These are phyloP conservation scores for Astur gentilis DNA, from an alignment of 2,113 vertebrate genomes.

Conservation along the genomic window DNA sequence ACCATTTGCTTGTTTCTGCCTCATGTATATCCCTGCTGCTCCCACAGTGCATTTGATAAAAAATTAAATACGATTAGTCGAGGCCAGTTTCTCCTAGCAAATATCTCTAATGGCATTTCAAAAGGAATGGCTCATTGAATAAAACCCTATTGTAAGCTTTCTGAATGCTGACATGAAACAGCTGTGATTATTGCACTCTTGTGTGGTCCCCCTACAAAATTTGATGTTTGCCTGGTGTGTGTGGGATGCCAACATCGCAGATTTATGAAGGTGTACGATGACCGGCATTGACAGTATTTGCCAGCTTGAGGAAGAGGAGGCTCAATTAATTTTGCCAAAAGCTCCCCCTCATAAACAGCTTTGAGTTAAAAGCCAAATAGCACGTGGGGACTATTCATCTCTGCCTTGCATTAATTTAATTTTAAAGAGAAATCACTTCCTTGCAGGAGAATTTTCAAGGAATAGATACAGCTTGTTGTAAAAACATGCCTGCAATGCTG, in stretches of 20 bases:
- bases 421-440: constrained; percentile 32
- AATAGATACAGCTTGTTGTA: neutral
- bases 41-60: neutral
- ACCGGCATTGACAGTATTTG: neutral
- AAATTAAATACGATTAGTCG: constrained; percentile 14
- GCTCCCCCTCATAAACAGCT: constrained; percentile 32
- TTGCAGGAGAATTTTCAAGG: constrained; percentile 16
- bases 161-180: constrained; percentile 22
- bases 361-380: constrained; percentile 20
- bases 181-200: constrained; percentile 26
- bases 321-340: constrained; percentile 39
- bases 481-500: neutral
- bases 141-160: constrained; percentile 19
- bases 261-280: neutral
- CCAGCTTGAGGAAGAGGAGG: neutral
- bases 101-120: neutral
- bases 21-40: constrained; percentile 1
- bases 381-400: constrained; percentile 8
- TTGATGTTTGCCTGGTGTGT: constrained; percentile 5
- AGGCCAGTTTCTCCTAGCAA: constrained; percentile 17
- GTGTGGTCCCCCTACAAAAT: constrained; percentile 39
- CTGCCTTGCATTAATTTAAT: constrained; percentile 34
- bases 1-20: neutral
- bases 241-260: neutral
- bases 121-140: constrained; percentile 31